Evolutionary conservation across 2,888 invertebrate genomes (phyloP).

Genomic region (Capitulum mitella): DNA sequence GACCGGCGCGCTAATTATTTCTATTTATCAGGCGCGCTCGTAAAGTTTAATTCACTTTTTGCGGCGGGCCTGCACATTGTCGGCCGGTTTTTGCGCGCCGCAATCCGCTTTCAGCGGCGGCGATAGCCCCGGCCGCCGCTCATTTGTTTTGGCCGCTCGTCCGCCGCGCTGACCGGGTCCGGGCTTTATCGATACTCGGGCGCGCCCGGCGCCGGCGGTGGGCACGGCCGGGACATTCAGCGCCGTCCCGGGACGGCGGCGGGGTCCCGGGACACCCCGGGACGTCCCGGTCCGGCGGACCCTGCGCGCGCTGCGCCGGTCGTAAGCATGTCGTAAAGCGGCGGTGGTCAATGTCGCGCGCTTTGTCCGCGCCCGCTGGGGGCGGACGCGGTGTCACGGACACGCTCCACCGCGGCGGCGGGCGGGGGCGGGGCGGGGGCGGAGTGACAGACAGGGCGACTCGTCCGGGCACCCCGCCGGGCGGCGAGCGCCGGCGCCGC

Average conservation of each 20-base stretch:
- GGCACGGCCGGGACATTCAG: neutral
- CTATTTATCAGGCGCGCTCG: conserved; percentile 14
- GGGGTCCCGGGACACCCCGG: neutral
- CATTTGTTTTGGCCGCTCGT: neutral
- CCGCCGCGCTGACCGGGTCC: neutral
- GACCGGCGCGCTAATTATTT: neutral
- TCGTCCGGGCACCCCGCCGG: neutral
- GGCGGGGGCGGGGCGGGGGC: too few species aligned
- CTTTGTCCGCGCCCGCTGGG: too few species aligned
- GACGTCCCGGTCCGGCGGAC: too few species aligned
- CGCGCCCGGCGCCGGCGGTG: too few species aligned
- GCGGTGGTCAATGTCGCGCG: too few species aligned
- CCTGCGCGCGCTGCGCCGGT: too few species aligned
- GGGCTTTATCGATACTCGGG: neutral
- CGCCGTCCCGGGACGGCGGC: neutral
- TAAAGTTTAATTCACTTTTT: conserved; percentile 8
- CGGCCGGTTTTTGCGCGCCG: neutral
- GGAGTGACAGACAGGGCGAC: too few species aligned
- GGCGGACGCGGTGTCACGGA: neutral
- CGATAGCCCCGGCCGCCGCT: neutral
- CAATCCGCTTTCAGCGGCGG: neutral
- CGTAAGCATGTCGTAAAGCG: too few species aligned
- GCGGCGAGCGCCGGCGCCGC: too few species aligned
- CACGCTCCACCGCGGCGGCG: neutral
- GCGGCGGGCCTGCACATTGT: neutral